A percentile compares a stretch with the other conserved stretches of the same genome.
phyloP scores from a whole-genome alignment of 2,797 vertebrate species.

The Mallotus villosus region DNA sequence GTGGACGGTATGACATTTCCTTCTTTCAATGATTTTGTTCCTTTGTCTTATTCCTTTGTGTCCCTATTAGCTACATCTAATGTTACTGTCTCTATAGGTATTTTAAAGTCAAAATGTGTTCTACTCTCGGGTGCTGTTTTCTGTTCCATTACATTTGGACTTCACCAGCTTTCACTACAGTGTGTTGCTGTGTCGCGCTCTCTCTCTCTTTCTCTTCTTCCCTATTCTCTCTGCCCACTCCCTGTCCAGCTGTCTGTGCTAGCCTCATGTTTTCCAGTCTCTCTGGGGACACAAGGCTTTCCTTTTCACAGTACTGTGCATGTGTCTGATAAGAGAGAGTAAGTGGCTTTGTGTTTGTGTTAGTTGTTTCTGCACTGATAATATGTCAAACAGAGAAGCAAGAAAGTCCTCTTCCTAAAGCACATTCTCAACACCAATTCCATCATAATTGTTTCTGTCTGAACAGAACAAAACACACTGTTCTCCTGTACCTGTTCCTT shows the following conservation, averaged over 20 bases:
- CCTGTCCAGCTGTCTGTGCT: slow-evolving; percentile 56
- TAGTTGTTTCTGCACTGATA: slow-evolving; percentile 25
- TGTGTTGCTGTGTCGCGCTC: slow-evolving; percentile 10
- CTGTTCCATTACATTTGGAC: slow-evolving; percentile 28
- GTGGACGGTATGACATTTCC: too few relatives aligned
- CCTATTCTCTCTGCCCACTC: slow-evolving; percentile 48
- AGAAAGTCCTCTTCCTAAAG: slow-evolving; percentile 16
- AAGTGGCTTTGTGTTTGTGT: neutral
- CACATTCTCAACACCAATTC: slow-evolving; percentile 9
- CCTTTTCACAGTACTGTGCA: slow-evolving; percentile 45
- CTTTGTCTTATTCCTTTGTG: too few relatives aligned
- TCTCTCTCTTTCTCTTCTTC: slow-evolving; percentile 15
- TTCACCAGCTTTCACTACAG: slow-evolving; percentile 20
- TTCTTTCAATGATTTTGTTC: too few relatives aligned
- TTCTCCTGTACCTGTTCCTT: neutral
- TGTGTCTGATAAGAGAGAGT: slow-evolving; percentile 14
- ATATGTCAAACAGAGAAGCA: neutral
- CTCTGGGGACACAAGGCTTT: slow-evolving; percentile 59
- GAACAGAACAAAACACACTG: neutral
- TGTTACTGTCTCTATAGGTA: neutral
- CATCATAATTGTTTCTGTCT: neutral
- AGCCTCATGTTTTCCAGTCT: slow-evolving; percentile 72
- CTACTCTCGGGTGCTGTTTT: slow-evolving; percentile 21
- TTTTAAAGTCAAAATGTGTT: neutral
- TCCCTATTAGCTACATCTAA: neutral